Evolutionary conservation across 2,113 vertebrate species (phyloP).

Genomic region (Strix uralensis): DNA sequence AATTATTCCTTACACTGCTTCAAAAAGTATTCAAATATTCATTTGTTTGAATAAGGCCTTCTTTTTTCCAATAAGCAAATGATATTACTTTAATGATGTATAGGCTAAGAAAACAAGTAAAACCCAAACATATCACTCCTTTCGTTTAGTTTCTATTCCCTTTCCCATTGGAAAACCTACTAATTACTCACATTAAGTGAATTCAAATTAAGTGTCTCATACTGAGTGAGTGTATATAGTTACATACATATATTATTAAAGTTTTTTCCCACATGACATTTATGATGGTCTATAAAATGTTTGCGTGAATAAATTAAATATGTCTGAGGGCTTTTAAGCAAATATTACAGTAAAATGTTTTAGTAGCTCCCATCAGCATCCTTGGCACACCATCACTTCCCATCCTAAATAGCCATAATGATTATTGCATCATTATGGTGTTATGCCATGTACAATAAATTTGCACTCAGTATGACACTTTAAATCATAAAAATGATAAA

Average conservation of each 20-base stretch:
- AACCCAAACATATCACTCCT: not conserved
- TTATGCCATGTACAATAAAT: not conserved
- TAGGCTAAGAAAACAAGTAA: not conserved
- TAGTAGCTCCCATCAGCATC: constrained; percentile 8
- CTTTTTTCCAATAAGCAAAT: not conserved
- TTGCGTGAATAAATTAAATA: constrained; percentile 14
- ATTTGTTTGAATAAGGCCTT: not conserved
- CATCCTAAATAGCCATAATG: constrained; percentile 21
- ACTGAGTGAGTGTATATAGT: not conserved
- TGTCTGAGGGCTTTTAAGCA: not conserved
- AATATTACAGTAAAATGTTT: constrained; percentile 28
- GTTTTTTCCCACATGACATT: not conserved
- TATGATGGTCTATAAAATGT: not conserved
- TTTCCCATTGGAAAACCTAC: not conserved
- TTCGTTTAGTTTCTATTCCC: not conserved
- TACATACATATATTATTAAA: not conserved
- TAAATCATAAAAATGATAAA: constrained; percentile 35
- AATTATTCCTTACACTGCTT: not conserved
- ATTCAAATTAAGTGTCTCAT: not conserved
- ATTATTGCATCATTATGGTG: constrained; percentile 24
- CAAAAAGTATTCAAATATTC: not conserved
- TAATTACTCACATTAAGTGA: not conserved
- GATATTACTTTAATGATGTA: not conserved
- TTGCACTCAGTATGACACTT: not conserved
- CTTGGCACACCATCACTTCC: not conserved